These are phyloP conservation scores for Hypsopygia costalis DNA, from an alignment of 2,888 invertebrate genomes.

Conservation along the genomic window DNA sequence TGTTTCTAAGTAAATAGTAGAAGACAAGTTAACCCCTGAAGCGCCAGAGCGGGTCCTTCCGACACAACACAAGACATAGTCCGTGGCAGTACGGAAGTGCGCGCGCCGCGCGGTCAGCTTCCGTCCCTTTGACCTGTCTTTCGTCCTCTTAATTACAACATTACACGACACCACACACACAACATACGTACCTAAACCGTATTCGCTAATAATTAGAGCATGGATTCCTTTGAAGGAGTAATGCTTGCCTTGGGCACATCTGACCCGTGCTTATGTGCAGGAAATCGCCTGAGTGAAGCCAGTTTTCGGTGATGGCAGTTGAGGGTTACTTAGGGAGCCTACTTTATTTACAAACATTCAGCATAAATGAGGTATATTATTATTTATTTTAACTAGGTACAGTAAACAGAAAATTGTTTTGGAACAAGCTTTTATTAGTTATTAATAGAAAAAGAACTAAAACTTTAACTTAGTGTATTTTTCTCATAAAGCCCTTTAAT, in stretches of 20 bases:
- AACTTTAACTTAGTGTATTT: too few relatives aligned
- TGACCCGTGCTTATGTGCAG: conserved; percentile 24
- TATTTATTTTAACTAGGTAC: too few relatives aligned
- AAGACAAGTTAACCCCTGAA: conserved; percentile 30
- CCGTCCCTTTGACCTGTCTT: conserved; percentile 72
- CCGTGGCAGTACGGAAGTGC: conserved; percentile 56
- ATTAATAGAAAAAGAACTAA: too few relatives aligned
- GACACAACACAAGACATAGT: conserved; percentile 39
- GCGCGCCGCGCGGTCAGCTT: conserved; percentile 67
- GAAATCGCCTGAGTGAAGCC: conserved; percentile 58
- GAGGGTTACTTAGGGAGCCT: conserved; percentile 24
- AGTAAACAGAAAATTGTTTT: too few relatives aligned
- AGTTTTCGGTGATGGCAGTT: conserved; percentile 45
- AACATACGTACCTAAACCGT: conserved; percentile 11
- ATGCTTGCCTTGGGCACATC: conserved; percentile 6
- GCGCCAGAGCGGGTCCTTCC: conserved; percentile 39
- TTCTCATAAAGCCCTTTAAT: too few relatives aligned
- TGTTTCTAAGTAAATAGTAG: too few relatives aligned
- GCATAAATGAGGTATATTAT: background rate
- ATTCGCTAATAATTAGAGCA: conserved; percentile 27
- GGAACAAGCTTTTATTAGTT: too few relatives aligned
- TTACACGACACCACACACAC: conserved; percentile 24
- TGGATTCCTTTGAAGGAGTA: conserved; percentile 26
- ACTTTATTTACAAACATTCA: conserved; percentile 8
- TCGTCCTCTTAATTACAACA: conserved; percentile 58